These are phyloP conservation scores for Neolamprologus toae DNA, from an alignment of 2,113 vertebrate species.

Conservation along the genomic window DNA sequence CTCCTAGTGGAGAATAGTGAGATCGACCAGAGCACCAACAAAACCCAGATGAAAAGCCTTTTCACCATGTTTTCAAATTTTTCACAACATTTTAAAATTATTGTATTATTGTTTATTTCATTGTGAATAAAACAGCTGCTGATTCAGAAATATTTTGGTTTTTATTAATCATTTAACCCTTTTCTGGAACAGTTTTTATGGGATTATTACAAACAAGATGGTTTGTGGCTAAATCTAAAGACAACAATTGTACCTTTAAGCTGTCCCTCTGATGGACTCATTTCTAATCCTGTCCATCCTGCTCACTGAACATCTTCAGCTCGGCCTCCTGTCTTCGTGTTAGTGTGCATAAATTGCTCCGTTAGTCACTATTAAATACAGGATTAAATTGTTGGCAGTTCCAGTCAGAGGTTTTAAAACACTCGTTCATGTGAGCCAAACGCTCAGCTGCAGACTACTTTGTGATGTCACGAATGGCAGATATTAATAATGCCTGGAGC, in stretches of 20 bases:
- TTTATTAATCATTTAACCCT: neutral
- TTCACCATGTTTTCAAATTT: neutral
- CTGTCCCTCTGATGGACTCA: neutral
- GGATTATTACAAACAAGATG: neutral
- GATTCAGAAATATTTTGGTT: neutral
- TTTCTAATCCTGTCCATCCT: neutral
- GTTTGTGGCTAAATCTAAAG: neutral
- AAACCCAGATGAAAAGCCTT: neutral
- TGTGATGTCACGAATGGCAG: neutral
- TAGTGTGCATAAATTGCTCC: neutral
- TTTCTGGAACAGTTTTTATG: neutral
- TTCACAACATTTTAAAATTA: neutral
- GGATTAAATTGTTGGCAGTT: neutral
- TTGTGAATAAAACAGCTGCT: neutral
- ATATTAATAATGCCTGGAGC: neutral
- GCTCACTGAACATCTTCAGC: neutral
- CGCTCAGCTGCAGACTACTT: neutral
- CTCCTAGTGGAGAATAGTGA: slow-evolving; percentile 5
- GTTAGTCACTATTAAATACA: neutral
- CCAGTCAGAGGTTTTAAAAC: neutral
- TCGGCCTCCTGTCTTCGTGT: neutral
- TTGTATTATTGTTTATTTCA: neutral
- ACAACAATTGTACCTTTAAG: neutral
- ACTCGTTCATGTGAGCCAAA: neutral
- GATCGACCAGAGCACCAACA: neutral